These are phyloP conservation scores for Calliphora vicina DNA, from an alignment of 1,140 invertebrate species.

Conservation along the genomic window DNA sequence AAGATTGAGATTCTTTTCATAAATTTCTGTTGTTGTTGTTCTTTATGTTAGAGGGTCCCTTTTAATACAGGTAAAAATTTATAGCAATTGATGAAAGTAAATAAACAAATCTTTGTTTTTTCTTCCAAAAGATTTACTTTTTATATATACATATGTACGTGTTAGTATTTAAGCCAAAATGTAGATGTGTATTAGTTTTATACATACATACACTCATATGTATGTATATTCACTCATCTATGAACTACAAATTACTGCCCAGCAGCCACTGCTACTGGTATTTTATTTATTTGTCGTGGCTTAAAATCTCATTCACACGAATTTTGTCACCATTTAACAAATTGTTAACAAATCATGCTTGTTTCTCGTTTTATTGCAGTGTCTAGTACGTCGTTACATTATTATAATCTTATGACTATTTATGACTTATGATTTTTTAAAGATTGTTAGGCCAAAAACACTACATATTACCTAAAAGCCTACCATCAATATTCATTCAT, in stretches of 20 bases:
- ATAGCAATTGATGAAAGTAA: not conserved
- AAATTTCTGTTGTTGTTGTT: not conserved
- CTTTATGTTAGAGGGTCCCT: too few species aligned
- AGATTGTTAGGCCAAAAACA: too few species aligned
- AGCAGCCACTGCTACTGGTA: constrained; percentile 1
- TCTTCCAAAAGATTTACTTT: not conserved
- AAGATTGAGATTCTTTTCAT: not conserved
- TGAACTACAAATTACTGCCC: not conserved
- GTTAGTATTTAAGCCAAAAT: not conserved
- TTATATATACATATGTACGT: not conserved
- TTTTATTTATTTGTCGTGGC: not conserved
- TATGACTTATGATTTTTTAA: not conserved
- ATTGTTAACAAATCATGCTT: not conserved
- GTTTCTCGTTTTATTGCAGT: too few species aligned
- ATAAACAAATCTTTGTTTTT: not conserved
- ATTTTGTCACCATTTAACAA: not conserved
- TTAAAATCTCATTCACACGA: not conserved
- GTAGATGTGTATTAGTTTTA: not conserved
- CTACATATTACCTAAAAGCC: too few species aligned
- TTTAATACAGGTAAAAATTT: not conserved
- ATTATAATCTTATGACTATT: too few species aligned
- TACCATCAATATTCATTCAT: too few species aligned
- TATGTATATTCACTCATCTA: not conserved
- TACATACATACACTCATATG: too few species aligned
- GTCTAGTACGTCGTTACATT: too few species aligned